Evolutionary conservation across 2,888 invertebrate species (phyloP).

Genomic region (Quadroppia sp.): DNA sequence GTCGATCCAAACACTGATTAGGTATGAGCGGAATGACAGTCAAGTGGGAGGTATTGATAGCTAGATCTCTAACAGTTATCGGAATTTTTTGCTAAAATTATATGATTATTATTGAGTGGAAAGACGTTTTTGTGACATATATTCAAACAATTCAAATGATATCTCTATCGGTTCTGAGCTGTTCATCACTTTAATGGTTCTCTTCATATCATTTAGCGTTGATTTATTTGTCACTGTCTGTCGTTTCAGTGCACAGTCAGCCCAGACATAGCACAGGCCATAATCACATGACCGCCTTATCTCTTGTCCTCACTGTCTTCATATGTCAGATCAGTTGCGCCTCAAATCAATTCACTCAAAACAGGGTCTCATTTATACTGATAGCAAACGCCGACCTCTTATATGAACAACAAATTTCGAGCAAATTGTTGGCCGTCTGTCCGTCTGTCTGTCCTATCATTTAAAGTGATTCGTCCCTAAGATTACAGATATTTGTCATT

Average conservation of each 20-base stretch:
- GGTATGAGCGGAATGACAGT: background rate
- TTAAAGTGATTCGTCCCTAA: background rate
- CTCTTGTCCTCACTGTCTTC: conserved; percentile 5
- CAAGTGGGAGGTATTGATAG: conserved; percentile 13
- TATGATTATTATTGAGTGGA: background rate
- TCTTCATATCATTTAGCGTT: background rate
- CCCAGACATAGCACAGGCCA: too few relatives aligned
- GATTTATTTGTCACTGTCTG: conserved; percentile 16
- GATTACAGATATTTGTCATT: too few relatives aligned
- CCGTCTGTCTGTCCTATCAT: conserved; percentile 10
- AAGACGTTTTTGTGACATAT: conserved; percentile 9
- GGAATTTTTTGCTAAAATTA: background rate
- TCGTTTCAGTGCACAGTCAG: background rate
- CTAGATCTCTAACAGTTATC: background rate
- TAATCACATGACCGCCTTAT: background rate
- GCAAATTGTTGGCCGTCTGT: conserved; percentile 25
- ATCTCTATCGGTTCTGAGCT: background rate
- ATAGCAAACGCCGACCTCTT: background rate
- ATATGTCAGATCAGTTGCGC: conserved; percentile 1
- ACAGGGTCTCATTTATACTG: background rate
- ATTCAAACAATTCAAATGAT: conserved; percentile 12
- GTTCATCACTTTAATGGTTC: background rate
- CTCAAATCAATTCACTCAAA: background rate
- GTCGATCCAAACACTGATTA: conserved; percentile 8
- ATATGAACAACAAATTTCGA: background rate